Evolutionary conservation across 1,140 invertebrate genomes (phyloP), one percentile per base, ranked within the genome.

Genomic region (Eumeta japonica): DNA sequence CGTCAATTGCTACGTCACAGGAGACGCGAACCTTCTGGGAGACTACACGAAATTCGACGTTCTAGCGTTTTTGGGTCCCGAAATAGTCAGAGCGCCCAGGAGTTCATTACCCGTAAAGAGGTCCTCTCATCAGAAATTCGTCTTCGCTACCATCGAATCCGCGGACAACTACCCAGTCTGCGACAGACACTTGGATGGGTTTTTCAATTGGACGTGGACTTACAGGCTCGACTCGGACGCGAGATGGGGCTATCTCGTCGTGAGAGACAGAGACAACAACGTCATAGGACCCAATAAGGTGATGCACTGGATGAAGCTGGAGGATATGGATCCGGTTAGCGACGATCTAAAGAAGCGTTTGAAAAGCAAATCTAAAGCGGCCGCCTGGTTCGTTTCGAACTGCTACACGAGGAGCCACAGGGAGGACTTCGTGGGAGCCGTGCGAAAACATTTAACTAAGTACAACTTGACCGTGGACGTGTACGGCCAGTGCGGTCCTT

Each of bases 351-450:
- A 58, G 41, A 13, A 41, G 3, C 54, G 49, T 28, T 58, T 78
- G 20, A 62, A 42, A 29, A 62, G 36, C 10, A 75, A 77, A 41
- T 70, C 37, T 3, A 75, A 66, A 47, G 52, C 66, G 10, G 79
- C 79, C 0, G 78, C 78, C 1, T 86, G 83, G 83, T 79, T 86
- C 41, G 81, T 84, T 1, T 83, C 80, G 31, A 82, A 87, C 50
- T 88, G 86, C 49, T 10, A 49, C 2, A 65, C 81, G 0, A 46
- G 43, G 9, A 81, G 81, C 44, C 58, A 59, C 1, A 60, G 86
- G 10, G 62, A 81, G 43, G 28, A 61, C 0, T 85, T 81, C 48
- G 81, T 80, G 0, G 37, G 55, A n/a, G 57, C 83, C 42, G 58
- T 89, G 2, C 46, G 72, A 31, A 65, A 74, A 18, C 61, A 79